A percentile compares a stretch with the other conserved stretches of the same genome.
These are phyloP conservation scores for Callorhinus ursinus DNA, from an alignment of 2,113 vertebrate genomes.

Conservation along the genomic window DNA sequence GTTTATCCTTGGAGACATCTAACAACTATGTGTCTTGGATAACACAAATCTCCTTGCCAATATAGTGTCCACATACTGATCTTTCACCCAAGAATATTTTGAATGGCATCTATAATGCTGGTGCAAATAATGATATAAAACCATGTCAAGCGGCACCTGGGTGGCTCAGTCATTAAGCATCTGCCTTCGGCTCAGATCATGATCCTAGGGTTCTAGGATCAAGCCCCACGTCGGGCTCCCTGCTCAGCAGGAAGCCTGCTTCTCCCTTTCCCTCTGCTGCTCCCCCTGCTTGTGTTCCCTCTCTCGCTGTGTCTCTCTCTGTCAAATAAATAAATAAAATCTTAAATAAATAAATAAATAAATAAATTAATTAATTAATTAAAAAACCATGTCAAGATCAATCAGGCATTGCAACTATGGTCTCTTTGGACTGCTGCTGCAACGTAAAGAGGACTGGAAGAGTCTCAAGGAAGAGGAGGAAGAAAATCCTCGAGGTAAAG, in stretches of 20 bases:
- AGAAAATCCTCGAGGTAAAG: not conserved
- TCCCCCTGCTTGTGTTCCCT: no score
- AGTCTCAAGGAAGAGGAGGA: not conserved
- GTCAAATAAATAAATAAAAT: no score
- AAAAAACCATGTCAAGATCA: not conserved
- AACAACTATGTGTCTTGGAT: not conserved
- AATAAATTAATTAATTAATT: no score
- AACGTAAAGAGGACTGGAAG: not conserved
- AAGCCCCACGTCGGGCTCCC: no score
- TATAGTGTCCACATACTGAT: not conserved
- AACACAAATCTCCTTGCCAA: not conserved
- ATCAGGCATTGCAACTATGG: not conserved
- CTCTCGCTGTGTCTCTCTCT: no score
- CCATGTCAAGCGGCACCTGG: not conserved
- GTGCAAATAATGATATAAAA: not conserved
- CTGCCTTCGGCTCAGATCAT: no score
- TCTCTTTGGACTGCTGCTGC: not conserved
- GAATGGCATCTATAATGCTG: not conserved
- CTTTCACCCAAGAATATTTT: not conserved
- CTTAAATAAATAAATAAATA: no score
- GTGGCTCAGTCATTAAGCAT: no score
- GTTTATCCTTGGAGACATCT: not conserved
- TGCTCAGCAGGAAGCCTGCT: no score
- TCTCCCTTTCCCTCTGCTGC: no score
- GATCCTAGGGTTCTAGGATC: no score